Conservation (phyloP, 2,113 vertebrate species). For the Malurus melanocephalus region DNA sequence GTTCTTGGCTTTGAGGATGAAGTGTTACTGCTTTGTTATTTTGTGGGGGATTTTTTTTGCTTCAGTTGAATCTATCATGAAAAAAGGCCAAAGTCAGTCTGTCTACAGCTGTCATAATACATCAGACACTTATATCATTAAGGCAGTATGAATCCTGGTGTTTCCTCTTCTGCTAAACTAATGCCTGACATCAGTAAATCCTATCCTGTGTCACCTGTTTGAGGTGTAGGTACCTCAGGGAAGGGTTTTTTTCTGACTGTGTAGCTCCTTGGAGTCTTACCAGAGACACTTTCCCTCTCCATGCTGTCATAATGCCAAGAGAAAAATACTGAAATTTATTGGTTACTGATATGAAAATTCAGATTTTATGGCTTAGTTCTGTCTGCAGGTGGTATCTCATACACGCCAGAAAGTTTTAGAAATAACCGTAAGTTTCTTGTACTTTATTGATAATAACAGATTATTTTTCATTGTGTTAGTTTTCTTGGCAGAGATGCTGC, state of each 20-base stretch:
- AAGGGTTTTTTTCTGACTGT: neutral
- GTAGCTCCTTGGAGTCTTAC: neutral
- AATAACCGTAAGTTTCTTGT: neutral
- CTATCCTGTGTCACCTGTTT: neutral
- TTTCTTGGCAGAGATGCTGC: neutral
- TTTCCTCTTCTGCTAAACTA: neutral
- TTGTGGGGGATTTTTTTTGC: neutral
- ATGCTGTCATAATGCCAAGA: neutral
- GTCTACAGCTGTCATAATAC: neutral
- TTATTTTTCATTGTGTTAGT: rapidly evolving
- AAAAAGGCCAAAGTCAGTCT: neutral
- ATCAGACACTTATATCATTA: neutral
- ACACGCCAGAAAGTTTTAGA: neutral
- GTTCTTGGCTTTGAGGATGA: neutral
- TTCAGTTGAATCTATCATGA: neutral
- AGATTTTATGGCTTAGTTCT: neutral
- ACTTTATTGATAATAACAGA: neutral
- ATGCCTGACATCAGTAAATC: neutral
- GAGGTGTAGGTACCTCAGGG: neutral
- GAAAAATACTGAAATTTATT: neutral
- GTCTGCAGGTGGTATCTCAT: neutral
- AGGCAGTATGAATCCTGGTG: neutral
- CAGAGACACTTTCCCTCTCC: neutral
- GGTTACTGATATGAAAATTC: rapidly evolving
- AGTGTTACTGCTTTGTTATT: neutral